These are phyloP conservation scores for Rhabdomys dilectus DNA, from an alignment of 2,113 vertebrate species.

Conservation along the genomic window DNA sequence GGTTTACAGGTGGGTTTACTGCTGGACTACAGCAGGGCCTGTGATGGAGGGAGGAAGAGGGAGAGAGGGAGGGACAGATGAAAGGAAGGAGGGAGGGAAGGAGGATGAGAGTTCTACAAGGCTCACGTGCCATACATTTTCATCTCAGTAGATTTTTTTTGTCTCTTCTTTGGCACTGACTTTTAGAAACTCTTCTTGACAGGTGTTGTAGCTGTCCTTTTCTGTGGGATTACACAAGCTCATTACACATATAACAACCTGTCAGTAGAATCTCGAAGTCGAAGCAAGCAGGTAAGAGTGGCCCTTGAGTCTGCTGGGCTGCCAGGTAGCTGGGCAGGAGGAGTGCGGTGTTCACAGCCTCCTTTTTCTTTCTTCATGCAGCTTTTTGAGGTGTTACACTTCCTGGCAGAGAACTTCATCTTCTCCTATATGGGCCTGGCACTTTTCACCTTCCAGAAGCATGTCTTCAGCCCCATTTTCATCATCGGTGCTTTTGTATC, in stretches of 20 bases:
- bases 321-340: neutral
- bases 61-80: neutral
- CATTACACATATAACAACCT: conserved; percentile 98
- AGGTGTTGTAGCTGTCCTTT: conserved; percentile 98
- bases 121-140: neutral
- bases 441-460: conserved; percentile 98
- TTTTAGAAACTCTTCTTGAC: conserved; percentile 60
- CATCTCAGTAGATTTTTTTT: neutral
- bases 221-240: conserved; percentile 98
- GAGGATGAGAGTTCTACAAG: neutral
- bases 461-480: conserved; percentile 97
- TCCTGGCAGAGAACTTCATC: conserved; percentile 99
- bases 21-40: neutral
- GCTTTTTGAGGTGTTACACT: conserved; percentile 98
- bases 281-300: conserved; percentile 94
- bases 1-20: conserved; percentile 94
- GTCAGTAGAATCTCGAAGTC: conserved; percentile 94
- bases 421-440: conserved; percentile 99
- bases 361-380: conserved; percentile 80
- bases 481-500: conserved; percentile 98
- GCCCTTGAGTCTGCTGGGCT: neutral
- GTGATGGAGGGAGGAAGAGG: neutral
- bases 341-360: neutral
- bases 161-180: neutral
- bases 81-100: neutral